Conservation (phyloP, 2,797 vertebrate genomes). For the Acanthurus lineatus region DNA sequence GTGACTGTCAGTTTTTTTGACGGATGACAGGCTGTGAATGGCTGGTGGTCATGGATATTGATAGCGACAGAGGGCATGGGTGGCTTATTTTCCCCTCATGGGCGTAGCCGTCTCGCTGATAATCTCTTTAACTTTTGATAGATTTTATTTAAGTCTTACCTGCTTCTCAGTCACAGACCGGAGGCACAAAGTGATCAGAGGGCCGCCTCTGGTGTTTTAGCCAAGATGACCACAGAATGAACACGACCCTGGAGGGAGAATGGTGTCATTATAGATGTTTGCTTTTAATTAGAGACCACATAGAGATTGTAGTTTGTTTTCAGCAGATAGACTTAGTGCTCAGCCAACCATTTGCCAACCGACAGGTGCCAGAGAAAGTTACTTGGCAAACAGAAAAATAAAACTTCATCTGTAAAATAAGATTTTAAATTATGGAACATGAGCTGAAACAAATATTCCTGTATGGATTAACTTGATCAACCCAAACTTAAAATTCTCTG, state of each 20-base stretch:
- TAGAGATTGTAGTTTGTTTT: background rate
- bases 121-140: slow-evolving; percentile 48
- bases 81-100: slow-evolving; percentile 51
- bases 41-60: slow-evolving; percentile 52
- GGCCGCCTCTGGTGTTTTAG: slow-evolving; percentile 3
- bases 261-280: background rate
- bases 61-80: slow-evolving; percentile 38
- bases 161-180: slow-evolving; percentile 35
- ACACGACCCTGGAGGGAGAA: slow-evolving; percentile 2
- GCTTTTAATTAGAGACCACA: background rate
- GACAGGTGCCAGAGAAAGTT: background rate
- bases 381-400: background rate
- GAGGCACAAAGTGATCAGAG: slow-evolving; percentile 2
- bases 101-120: slow-evolving; percentile 34
- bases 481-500: background rate
- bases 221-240: background rate
- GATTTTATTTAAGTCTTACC: slow-evolving; percentile 32
- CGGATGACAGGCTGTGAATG: slow-evolving; percentile 45
- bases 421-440: background rate
- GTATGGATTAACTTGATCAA: background rate
- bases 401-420: background rate
- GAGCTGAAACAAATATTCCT: background rate
- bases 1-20: slow-evolving; percentile 34
- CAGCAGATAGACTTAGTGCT: background rate
- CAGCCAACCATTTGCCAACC: background rate